phyloP scores from a whole-genome alignment of 1,140 invertebrate genomes.

The Drosophila saltans region DNA sequence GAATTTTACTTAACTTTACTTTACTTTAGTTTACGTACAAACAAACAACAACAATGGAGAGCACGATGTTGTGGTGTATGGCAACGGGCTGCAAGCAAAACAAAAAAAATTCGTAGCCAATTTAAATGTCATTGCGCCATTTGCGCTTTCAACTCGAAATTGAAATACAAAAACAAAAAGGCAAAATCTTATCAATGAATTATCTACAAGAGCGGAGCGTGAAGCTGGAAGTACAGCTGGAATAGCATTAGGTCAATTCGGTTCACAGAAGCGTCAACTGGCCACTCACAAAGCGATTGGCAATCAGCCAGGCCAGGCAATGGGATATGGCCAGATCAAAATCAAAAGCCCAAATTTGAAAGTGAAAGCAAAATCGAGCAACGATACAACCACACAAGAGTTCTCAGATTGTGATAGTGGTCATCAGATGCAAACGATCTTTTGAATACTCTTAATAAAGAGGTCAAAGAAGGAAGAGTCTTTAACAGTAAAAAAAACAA shows the following conservation, averaged over 20 bases:
- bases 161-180: conserved; percentile 37
- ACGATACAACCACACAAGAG: background rate
- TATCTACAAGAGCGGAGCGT: conserved; percentile 47
- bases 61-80: conserved; percentile 25
- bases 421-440: too few relatives aligned
- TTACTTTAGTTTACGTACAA: conserved; percentile 1
- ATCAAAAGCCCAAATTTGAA: too few relatives aligned
- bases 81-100: conserved; percentile 5
- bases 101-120: conserved; percentile 23
- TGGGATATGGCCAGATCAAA: background rate
- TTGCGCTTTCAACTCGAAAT: conserved; percentile 56
- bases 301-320: background rate
- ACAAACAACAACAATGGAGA: conserved; percentile 22
- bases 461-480: too few relatives aligned
- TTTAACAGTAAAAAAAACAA: too few relatives aligned
- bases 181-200: conserved; percentile 57
- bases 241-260: conserved; percentile 38
- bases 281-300: conserved; percentile 69
- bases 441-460: too few relatives aligned
- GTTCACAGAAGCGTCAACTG: conserved; percentile 63
- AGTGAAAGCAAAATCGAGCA: too few relatives aligned
- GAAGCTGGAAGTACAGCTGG: background rate
- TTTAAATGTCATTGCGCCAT: conserved; percentile 79
- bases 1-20: conserved; percentile 14
- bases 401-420: background rate